Conservation (phyloP, 2,113 vertebrate species). For the Hassar affinis region DNA sequence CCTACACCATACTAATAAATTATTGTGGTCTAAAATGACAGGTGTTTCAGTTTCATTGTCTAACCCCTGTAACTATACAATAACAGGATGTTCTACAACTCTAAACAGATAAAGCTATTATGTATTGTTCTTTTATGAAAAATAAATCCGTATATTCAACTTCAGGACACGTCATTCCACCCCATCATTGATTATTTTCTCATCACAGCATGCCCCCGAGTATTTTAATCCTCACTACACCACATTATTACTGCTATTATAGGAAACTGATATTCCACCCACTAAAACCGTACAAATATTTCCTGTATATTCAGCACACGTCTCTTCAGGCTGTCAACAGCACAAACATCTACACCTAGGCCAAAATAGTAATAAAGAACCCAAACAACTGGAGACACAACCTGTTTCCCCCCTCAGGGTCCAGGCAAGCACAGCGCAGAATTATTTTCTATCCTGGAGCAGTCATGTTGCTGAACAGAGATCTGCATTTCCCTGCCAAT, state of each 20-base stretch:
- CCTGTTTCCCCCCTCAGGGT: background rate
- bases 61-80: too few relatives aligned
- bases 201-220: background rate
- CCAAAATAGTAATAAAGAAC: conserved; percentile 2
- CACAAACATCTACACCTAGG: background rate
- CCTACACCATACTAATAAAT: too few relatives aligned
- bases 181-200: background rate
- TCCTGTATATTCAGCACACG: background rate
- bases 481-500: background rate
- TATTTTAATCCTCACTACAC: background rate
- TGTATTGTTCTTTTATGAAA: background rate
- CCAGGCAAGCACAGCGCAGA: background rate
- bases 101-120: background rate
- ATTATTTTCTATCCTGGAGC: background rate
- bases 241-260: background rate
- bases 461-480: background rate
- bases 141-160: too few relatives aligned
- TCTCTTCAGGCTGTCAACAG: background rate
- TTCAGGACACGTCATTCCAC: too few relatives aligned
- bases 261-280: background rate
- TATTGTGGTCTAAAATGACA: too few relatives aligned
- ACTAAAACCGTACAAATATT: background rate
- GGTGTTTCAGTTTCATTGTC: too few relatives aligned
- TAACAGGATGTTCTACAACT: background rate
- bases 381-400: conserved; percentile 18